Base-by-base conservation (phyloP, 1,140 invertebrate species). In the Drosophila quadrilineata region DNA sequence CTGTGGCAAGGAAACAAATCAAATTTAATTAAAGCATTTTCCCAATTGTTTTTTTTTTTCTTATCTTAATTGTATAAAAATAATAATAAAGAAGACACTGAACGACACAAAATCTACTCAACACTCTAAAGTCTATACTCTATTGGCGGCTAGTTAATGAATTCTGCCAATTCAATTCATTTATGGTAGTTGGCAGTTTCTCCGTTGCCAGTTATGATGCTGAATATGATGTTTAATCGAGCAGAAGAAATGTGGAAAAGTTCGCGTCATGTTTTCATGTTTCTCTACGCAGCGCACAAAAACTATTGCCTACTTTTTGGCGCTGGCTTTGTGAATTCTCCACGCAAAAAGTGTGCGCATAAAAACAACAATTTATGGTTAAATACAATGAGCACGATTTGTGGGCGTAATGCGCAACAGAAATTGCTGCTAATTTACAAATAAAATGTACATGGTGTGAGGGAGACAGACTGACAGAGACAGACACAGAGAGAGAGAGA, bases 21-120 rank as follows among this genome's bases (percentile, higher is more conserved):
- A 82, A 77, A 76, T 84, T 84, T 84, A 82, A 82, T 82, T 82
- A 73, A 84, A 70, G 68, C 62, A 64, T 54, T 67, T 54, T 22
- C 35, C 38, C n/a, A n/a, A n/a, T n/a, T n/a, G n/a, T n/a, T n/a
- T n/a, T n/a, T n/a, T n/a, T n/a, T n/a, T n/a, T n/a, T n/a, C n/a
- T n/a, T n/a, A n/a, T n/a, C n/a, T n/a, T n/a, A n/a, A n/a, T n/a
- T n/a, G n/a, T n/a, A n/a, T n/a, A n/a, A n/a, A n/a, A n/a, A n/a
- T n/a, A n/a, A n/a, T n/a, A n/a, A n/a, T n/a, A n/a, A 48, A 46
- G 40, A 28, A 14, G 6, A 5, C 2, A 50, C 24, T 1, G 1
- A 12, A 3, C 5, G 10, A 3, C 9, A 22, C 5, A 0, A 6
- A 21, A 8, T 6, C 24, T 6, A 46, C 22, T 6, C 8, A 24